These are phyloP conservation scores for Leistus spinibarbis DNA, from an alignment of 2,888 invertebrate genomes.

Conservation along the genomic window DNA sequence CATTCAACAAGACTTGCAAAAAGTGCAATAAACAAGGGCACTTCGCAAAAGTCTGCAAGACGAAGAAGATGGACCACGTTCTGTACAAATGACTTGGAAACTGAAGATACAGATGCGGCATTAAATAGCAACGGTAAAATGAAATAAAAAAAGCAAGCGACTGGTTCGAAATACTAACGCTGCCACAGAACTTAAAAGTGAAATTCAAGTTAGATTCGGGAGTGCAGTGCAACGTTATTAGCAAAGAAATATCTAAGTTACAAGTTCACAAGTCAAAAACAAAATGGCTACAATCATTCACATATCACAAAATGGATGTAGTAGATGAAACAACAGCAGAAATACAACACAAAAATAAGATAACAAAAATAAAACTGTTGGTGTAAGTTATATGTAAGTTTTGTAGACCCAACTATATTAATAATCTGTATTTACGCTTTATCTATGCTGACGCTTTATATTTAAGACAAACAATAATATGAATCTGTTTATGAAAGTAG, in stretches of 20 bases:
- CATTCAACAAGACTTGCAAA: background rate
- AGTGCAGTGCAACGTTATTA: constrained; percentile 4
- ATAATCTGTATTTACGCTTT: too few species aligned
- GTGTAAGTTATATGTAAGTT: too few species aligned
- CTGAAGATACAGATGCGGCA: too few species aligned
- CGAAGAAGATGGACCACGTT: background rate
- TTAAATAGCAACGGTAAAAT: too few species aligned
- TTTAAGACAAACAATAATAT: too few species aligned
- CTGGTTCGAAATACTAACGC: too few species aligned
- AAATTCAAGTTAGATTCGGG: constrained; percentile 14
- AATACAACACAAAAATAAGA: background rate
- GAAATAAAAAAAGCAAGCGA: too few species aligned
- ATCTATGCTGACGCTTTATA: too few species aligned
- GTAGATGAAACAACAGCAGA: background rate
- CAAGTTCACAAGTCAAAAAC: background rate
- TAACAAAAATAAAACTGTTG: constrained; percentile 1
- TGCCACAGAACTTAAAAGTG: too few species aligned
- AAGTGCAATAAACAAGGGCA: constrained; percentile 8
- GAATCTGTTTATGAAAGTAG: too few species aligned
- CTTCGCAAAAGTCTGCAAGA: constrained; percentile 4
- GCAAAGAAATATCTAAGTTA: background rate
- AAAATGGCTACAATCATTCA: background rate
- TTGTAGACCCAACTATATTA: too few species aligned
- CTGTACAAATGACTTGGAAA: background rate
- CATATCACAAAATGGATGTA: background rate